Base-by-base conservation (phyloP, 2,888 invertebrate species). In the Lasioglossum marginatum region DNA sequence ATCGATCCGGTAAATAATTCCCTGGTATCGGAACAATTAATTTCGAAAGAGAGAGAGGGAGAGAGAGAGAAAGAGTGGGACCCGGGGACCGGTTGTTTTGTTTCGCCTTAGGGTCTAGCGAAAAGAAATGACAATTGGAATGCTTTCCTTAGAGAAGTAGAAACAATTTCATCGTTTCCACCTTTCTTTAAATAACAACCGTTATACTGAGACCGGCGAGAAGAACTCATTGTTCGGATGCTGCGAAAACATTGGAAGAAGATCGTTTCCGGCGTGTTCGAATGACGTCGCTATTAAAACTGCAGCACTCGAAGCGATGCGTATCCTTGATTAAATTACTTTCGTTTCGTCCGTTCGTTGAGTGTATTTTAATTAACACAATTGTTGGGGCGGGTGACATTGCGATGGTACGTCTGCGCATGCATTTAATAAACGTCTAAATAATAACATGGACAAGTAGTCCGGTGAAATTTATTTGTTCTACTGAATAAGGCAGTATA, bases 1-100 rank as follows among this genome's bases (percentile, higher is more conserved):
- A 34, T 74, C 79, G 79, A 77, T 86, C 77, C 82, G 75, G 82
- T 78, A 86, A 88, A 89, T 86, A 84, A 89, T 89, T 84, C 83
- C 74, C 63, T 27, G 60, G 78, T 72, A 82, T 82, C 74, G 89
- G 66, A 79, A 81, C 79, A 84, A 89, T 89, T 89, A 88, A 88
- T 88, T 84, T 85, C 52, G 57, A 85, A 79, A 87, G 83, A 77
- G n/a, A 43, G 14, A 43, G 43, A 43, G 4, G 4, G 45, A 43
- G 43, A 12, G 40, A 12, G 40, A 40, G 40, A 40, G 40, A 10
- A 12, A 43, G 43, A 43, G 52, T 37, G n/a, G 27, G 12, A n/a
- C 27, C 27, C 14, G 16, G 31, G 27, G 27, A 31, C 19, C 57
- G 10, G 66, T 48, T 60, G n/a, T 40, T 57, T 86, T 81, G 72